A percentile compares a stretch with the other conserved stretches of the same genome.
phyloP scores from a whole-genome alignment of 2,113 vertebrate species.

The Catharus fuscescens region DNA sequence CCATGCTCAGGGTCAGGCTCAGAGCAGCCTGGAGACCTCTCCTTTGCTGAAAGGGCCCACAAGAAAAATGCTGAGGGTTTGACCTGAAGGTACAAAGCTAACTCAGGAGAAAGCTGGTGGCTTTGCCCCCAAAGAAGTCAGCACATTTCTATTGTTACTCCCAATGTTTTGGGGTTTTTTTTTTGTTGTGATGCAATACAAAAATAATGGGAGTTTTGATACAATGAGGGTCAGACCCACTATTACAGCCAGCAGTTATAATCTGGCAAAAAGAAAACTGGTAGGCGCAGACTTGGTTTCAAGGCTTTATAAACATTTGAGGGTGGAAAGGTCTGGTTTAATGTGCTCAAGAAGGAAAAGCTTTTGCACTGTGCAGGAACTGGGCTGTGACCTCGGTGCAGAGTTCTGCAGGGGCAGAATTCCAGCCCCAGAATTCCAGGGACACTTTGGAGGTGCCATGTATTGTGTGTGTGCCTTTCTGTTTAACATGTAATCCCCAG shows the following conservation, averaged over 20 bases:
- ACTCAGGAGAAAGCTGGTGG: neutral
- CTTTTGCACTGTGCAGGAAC: neutral
- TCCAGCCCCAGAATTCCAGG: neutral
- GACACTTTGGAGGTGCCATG: neutral
- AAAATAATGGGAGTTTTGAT: neutral
- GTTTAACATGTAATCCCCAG: neutral
- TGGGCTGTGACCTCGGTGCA: fast-evolving
- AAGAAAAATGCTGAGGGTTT: neutral
- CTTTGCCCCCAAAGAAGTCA: neutral
- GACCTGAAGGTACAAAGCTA: neutral
- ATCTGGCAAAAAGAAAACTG: neutral
- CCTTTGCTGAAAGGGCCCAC: neutral
- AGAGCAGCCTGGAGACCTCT: neutral
- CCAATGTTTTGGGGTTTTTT: neutral
- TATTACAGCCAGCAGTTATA: neutral
- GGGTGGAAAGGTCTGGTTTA: neutral
- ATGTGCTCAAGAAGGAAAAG: neutral
- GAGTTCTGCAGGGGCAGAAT: fast-evolving
- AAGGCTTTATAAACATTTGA: neutral
- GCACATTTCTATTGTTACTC: neutral
- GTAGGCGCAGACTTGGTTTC: neutral
- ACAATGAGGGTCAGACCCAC: neutral
- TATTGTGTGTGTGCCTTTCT: neutral
- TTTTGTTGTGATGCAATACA: neutral
- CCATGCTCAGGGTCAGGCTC: neutral